These are phyloP conservation scores for Mystacornis crossleyi DNA, from an alignment of 2,113 vertebrate species.

Conservation along the genomic window DNA sequence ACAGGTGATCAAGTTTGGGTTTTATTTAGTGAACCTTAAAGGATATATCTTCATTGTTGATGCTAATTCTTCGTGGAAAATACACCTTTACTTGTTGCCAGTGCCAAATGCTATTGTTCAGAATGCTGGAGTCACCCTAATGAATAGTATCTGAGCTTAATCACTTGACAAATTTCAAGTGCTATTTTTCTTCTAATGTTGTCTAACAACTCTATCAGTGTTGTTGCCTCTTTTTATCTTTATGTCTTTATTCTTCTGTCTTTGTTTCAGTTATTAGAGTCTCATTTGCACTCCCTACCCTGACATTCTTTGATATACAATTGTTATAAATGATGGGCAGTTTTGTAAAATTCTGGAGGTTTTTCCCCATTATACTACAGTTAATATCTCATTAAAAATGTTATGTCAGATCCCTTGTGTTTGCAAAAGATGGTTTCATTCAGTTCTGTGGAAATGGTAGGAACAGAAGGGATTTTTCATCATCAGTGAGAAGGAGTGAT, in stretches of 20 bases:
- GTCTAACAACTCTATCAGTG: not conserved
- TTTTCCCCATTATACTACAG: not conserved
- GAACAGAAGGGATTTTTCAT: not conserved
- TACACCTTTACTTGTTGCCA: not conserved
- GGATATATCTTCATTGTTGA: not conserved
- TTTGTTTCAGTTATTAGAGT: not conserved
- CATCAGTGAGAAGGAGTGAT: not conserved
- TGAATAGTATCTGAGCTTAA: not conserved
- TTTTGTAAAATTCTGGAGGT: not conserved
- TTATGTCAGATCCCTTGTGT: not conserved
- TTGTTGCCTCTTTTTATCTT: not conserved
- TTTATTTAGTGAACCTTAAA: not conserved
- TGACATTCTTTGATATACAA: not conserved
- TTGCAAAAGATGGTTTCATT: not conserved
- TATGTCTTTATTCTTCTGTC: not conserved
- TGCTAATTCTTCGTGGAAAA: not conserved
- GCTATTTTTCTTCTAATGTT: not conserved
- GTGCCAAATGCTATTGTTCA: not conserved
- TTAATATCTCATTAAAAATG: not conserved
- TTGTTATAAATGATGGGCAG: not conserved
- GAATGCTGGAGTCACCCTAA: not conserved
- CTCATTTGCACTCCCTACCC: not conserved
- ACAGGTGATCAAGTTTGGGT: not conserved
- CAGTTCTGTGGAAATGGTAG: not conserved
- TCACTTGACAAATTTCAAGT: not conserved